Base-by-base conservation (phyloP, 1,140 invertebrate species). In the Bacillus rossius region DNA sequence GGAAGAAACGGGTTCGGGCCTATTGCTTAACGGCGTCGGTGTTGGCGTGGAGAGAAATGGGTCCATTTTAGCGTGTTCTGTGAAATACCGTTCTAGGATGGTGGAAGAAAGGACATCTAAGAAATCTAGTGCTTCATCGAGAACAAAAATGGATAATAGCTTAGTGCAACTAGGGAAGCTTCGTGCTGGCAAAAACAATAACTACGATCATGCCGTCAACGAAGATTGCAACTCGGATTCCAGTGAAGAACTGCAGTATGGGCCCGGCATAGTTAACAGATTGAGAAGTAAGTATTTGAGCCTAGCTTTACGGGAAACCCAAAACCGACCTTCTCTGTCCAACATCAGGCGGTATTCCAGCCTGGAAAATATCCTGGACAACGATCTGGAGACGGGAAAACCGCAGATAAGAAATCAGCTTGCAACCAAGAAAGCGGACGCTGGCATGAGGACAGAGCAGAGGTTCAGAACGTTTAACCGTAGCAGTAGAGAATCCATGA, bases 181-280 rank as follows among this genome's bases (percentile, higher is more conserved):
- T 62, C 65, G 42, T 20, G 64, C 59, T 16, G 61, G 60, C 65
- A 66, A 16, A 60, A 67, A 42, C 42, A 47, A 60, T 42, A 48
- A 57, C 23, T 40, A 29, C 38, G 47, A 14, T 67, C 20, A 60
- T 67, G 50, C 61, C 62, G 40, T 65, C 59, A 26, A 64, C 59
- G 68, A 77, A 59, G 70, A 74, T 48, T 71, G 69, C 53, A 76
- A 79, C 48, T 80, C 79, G 52, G 81, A 82, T 66, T 81, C 77
- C 60, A 84, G 77, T 51, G 89, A 93, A 74, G 92, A 94, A 67
- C 72, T 94, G 17, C 85, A 88, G 63, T 96, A 95, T 75, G 92
- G 92, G 0, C 92, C 92, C 8, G 92, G 92, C 7, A 94, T 96
- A 66, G 92, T 96, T 3, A 91, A 88, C 64, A 88, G 87, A 66